phyloP scores from a whole-genome alignment of 2,797 vertebrate genomes.

The Helostoma temminkii region DNA sequence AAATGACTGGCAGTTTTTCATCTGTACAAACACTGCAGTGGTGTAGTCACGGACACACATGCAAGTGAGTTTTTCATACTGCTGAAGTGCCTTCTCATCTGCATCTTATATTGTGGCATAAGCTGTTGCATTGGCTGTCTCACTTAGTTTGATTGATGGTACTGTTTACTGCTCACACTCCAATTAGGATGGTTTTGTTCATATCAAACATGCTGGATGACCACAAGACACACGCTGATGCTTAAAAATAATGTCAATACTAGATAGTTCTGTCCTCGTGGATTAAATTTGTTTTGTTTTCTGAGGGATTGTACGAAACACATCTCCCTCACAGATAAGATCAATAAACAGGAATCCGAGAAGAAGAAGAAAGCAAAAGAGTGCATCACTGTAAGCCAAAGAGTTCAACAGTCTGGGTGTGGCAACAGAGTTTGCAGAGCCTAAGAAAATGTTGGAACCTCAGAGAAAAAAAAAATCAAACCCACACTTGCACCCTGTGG shows the following conservation, averaged over 20 bases:
- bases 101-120: too few species aligned
- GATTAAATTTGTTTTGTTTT: too few species aligned
- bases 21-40: too few species aligned
- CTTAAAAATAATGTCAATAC: slow-evolving; percentile 26
- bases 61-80: slow-evolving; percentile 37
- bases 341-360: slow-evolving; percentile 15
- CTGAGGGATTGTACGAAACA: not conserved
- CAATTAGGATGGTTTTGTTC: too few species aligned
- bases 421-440: slow-evolving; percentile 12
- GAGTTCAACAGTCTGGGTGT: slow-evolving; percentile 10
- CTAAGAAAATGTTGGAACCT: slow-evolving; percentile 10
- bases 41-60: slow-evolving; percentile 7
- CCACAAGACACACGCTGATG: slow-evolving; percentile 14
- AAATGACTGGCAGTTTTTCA: too few species aligned
- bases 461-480: not conserved
- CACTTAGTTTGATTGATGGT: too few species aligned
- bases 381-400: slow-evolving; percentile 3
- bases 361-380: slow-evolving; percentile 6
- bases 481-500: not conserved
- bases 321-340: not conserved
- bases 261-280: too few species aligned
- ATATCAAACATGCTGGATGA: slow-evolving; percentile 34
- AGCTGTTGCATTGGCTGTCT: too few species aligned
- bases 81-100: slow-evolving; percentile 37
- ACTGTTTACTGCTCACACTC: too few species aligned